phyloP scores from a whole-genome alignment of 1,140 invertebrate species.

The Phocides pigmalion region DNA sequence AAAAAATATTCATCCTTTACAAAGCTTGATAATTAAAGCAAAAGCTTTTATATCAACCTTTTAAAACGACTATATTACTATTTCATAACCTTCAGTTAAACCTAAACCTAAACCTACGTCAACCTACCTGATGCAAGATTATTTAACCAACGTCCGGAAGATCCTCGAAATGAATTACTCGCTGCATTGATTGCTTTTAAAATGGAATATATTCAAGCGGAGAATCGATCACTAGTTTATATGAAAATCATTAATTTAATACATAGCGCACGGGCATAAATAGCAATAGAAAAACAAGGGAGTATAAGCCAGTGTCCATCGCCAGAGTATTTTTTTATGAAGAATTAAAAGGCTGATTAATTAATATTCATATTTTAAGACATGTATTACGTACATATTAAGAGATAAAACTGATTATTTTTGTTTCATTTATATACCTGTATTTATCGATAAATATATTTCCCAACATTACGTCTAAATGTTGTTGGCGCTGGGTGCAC shows the following conservation, averaged over 20 bases:
- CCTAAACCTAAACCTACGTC: no score
- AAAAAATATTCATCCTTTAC: no score
- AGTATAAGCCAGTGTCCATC: neutral
- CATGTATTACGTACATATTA: neutral
- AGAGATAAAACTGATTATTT: conserved; percentile 2
- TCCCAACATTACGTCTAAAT: neutral
- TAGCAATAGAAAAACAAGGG: neutral
- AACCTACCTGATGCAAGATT: no score
- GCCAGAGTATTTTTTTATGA: neutral
- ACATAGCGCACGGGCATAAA: neutral
- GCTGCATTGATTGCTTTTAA: no score
- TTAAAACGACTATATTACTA: no score
- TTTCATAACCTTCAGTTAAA: no score
- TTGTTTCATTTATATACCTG: neutral
- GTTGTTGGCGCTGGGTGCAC: neutral
- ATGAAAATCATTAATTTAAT: neutral
- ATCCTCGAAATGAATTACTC: no score
- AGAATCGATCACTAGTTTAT: neutral
- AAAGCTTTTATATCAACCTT: no score
- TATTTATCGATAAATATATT: neutral
- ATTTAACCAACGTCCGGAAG: no score
- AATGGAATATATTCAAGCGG: neutral
- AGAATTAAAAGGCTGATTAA: neutral
- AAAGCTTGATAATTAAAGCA: no score
- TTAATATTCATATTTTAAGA: neutral